Evolutionary conservation across 2,113 vertebrate species (phyloP).

Genomic region (Cyanoramphus novaezelandiae): DNA sequence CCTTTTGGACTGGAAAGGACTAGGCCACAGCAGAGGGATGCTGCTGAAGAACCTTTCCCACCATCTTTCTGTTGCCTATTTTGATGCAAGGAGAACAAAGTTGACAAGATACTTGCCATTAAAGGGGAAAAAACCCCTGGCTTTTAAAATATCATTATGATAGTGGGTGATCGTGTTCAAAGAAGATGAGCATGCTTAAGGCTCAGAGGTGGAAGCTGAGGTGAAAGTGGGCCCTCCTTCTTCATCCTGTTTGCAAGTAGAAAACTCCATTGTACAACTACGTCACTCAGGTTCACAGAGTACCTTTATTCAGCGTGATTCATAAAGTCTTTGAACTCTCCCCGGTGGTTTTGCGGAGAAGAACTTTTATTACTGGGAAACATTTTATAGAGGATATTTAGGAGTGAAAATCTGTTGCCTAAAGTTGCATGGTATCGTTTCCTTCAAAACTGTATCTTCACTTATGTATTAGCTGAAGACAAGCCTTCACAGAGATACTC

Average conservation of each 20-base stretch:
- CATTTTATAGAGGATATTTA: conserved; percentile 9
- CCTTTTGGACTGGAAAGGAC: no score
- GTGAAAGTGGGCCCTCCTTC: background rate
- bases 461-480: background rate
- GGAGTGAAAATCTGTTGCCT: conserved; percentile 33
- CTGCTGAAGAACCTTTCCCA: background rate
- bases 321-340: conserved; percentile 36
- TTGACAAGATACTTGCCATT: background rate
- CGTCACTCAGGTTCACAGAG: background rate
- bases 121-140: fast-evolving
- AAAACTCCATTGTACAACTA: background rate
- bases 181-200: background rate
- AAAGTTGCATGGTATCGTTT: background rate
- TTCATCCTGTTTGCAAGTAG: background rate
- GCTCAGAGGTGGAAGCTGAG: background rate
- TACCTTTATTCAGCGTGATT: background rate
- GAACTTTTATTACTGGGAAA: conserved; percentile 38
- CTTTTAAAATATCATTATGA: background rate
- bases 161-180: background rate
- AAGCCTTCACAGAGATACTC: background rate
- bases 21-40: background rate
- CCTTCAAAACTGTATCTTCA: background rate
- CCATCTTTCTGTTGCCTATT: background rate
- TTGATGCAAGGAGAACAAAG: background rate
- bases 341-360: background rate